A percentile compares a stretch with the other conserved stretches of the same genome.
Conservation (phyloP, 2,888 invertebrate genomes). For the Athripsodes cinereus region DNA sequence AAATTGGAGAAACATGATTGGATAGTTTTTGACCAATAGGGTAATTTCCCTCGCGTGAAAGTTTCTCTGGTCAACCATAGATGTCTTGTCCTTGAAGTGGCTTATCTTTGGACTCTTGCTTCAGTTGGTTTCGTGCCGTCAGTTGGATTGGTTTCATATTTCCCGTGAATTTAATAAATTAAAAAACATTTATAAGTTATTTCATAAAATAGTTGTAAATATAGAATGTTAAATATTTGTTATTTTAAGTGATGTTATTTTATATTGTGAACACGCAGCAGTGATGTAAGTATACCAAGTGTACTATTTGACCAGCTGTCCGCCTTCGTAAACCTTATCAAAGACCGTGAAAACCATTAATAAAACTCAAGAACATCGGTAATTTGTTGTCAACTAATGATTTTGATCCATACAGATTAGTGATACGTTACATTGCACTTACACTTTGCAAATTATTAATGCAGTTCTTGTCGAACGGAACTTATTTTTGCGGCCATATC, state of each 20-base stretch:
- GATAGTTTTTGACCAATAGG: neutral
- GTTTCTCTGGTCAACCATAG: neutral
- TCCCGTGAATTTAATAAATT: neutral
- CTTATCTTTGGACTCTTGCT: neutral
- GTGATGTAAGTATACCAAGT: neutral
- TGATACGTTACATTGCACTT: no score
- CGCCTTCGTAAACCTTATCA: no score
- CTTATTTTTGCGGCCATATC: conserved; percentile 3
- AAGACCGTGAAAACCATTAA: no score
- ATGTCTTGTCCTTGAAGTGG: neutral
- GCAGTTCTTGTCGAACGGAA: no score
- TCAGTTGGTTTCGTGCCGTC: neutral
- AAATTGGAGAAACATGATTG: no score
- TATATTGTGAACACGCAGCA: neutral
- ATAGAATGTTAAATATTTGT: neutral
- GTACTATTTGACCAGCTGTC: neutral
- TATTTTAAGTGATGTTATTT: neutral
- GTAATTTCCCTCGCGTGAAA: neutral
- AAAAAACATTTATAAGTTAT: neutral
- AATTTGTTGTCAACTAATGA: no score
- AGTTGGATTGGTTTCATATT: no score
- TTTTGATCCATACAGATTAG: no score
- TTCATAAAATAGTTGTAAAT: neutral
- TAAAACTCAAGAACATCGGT: no score
- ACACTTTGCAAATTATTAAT: no score